Evolutionary conservation across 2,797 vertebrate species (phyloP), one percentile per base, ranked within the genome.

Genomic region (Atherinosoma microstoma): DNA sequence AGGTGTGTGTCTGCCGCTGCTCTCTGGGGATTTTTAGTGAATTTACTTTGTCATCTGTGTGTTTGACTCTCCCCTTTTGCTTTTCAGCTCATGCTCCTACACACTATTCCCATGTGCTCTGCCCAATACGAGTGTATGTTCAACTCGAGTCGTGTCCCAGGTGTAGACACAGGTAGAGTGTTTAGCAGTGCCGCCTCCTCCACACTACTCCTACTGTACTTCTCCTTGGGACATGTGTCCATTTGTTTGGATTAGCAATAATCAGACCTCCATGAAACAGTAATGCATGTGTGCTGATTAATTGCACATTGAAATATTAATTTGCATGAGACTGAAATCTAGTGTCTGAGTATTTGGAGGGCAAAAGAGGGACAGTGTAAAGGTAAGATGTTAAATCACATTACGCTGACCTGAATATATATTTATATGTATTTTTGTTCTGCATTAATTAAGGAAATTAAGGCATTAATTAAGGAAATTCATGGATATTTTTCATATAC

Each of bases 151-250:
- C 95, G 95, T 91, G 92, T 95, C 76, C 94, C 93, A 89, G 94
- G 94, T 93, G 93, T 96, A 94, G 95, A 95, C 85, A 94, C 94
- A 96, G 96, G 94, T 96, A 95, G 90, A 94, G 89, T 94, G 75
- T 86, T 84, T 87, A 92, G 90, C 82, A 72, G 82, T 88, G 76
- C 84, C 62, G 67, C 79, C 84, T 91, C 79, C 78, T 81, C 73
- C 76, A 85, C 85, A 76, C 81, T 83, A 72, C 79, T 87, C 75
- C 71, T 79, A 40, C 82, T 87, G 73, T 86, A 68, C 67, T 71
- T 85, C 77, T 80, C 67, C 70, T 79, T 79, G 24, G 86, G 84
- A 83, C 80, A 51, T 71, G 76, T 76, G 80, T 85, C 66, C 72
- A 29, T 73, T 35, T 87, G 73, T 79, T 86, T 78, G 57, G 84